phyloP scores from a whole-genome alignment of 2,888 invertebrate genomes.

The Villa cingulata region DNA sequence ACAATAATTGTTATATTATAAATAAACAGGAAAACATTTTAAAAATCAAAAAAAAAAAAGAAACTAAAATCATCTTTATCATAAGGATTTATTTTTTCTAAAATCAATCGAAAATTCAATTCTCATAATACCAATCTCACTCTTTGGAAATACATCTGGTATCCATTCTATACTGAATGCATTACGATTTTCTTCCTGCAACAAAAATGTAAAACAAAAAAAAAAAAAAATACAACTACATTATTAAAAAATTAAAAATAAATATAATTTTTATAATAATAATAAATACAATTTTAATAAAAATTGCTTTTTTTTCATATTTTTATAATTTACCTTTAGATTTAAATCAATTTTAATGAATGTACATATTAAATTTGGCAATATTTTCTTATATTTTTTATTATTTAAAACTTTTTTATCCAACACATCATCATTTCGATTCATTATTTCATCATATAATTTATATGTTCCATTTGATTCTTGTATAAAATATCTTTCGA shows the following conservation, averaged over 20 bases:
- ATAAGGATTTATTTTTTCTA: constrained; percentile 29
- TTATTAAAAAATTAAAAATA: neutral
- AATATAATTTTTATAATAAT: neutral
- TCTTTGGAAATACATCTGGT: constrained; percentile 53
- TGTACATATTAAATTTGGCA: constrained; percentile 23
- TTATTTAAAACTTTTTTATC: neutral
- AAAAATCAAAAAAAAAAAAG: too few species aligned
- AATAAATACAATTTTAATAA: neutral
- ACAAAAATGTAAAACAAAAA: constrained; percentile 18
- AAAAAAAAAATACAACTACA: too few species aligned
- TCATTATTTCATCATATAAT: constrained; percentile 12
- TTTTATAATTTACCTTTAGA: neutral
- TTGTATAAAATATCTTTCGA: constrained; percentile 49
- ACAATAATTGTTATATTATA: too few species aligned
- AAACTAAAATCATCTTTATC: neutral
- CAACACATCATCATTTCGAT: neutral
- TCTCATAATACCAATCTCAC: constrained; percentile 56
- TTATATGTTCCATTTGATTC: constrained; percentile 47
- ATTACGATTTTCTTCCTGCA: constrained; percentile 37
- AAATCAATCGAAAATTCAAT: constrained; percentile 59
- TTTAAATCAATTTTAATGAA: constrained; percentile 22
- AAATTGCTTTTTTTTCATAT: constrained; percentile 13
- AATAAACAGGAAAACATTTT: too few species aligned
- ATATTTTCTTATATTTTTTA: constrained; percentile 21
- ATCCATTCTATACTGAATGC: constrained; percentile 65